Conservation (phyloP, 2,888 invertebrate species). For the Archaeoteleia sp. region DNA sequence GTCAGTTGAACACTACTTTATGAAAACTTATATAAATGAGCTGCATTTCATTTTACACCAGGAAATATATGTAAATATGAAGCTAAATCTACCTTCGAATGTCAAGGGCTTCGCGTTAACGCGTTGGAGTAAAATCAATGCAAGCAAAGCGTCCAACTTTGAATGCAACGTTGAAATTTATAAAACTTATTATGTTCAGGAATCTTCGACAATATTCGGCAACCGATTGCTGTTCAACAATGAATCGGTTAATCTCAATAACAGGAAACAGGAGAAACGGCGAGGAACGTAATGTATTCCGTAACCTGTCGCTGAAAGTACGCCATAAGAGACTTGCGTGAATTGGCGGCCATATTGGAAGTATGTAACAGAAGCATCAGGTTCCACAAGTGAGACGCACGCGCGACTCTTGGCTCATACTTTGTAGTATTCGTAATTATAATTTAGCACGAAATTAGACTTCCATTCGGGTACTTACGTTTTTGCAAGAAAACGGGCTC, state of each 20-base stretch:
- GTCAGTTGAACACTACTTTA: too few species aligned
- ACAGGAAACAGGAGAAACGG: neutral
- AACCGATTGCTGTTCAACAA: too few species aligned
- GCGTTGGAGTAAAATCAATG: too few species aligned
- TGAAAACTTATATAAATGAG: too few species aligned
- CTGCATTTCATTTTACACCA: too few species aligned
- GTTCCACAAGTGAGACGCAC: constrained; percentile 61
- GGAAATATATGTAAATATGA: too few species aligned
- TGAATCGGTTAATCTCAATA: neutral
- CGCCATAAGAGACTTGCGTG: constrained; percentile 65
- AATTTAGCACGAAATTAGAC: constrained; percentile 6
- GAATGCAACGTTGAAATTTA: too few species aligned
- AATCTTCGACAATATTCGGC: too few species aligned
- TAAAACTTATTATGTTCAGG: too few species aligned
- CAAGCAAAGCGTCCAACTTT: too few species aligned
- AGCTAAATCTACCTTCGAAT: too few species aligned
- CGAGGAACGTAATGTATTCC: constrained; percentile 3
- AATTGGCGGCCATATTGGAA: constrained; percentile 70
- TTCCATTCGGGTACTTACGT: constrained; percentile 63
- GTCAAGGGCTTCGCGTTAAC: too few species aligned
- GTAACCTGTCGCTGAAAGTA: constrained; percentile 46
- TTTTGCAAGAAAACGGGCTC: constrained; percentile 60
- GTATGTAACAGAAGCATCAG: constrained; percentile 58
- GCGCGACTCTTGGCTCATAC: constrained; percentile 55
- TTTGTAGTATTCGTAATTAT: constrained; percentile 15